Percentiles rank a stretch among this genome's conserved stretches.
Conservation (phyloP, 2,888 invertebrate species). For the Nasonia oneida region DNA sequence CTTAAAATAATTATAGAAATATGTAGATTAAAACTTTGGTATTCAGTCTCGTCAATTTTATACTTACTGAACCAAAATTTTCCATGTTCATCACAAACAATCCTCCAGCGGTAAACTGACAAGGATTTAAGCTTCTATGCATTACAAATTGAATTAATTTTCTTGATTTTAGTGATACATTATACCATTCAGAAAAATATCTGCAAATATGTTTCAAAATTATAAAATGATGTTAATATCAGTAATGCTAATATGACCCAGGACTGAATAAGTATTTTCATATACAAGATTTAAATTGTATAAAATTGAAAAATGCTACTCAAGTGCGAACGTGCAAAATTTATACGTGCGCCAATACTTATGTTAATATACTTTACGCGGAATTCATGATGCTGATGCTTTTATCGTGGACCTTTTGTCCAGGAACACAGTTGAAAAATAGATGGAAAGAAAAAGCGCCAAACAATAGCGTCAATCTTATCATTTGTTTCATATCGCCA, state of each 20-base stretch:
- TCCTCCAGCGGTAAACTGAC: background rate
- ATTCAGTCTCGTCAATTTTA: background rate
- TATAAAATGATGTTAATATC: background rate
- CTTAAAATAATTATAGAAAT: background rate
- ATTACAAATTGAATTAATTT: constrained; percentile 11
- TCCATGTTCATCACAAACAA: background rate
- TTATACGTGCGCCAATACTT: background rate
- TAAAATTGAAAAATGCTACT: no score
- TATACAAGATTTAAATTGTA: no score
- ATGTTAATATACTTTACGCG: background rate
- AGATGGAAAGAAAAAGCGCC: background rate
- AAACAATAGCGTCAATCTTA: background rate
- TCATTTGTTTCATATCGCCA: background rate
- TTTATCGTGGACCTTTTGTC: background rate
- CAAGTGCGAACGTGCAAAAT: background rate
- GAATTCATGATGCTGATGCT: background rate
- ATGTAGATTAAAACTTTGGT: background rate
- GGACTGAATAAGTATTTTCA: background rate
- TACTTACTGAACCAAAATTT: constrained; percentile 1
- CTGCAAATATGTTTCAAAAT: background rate
- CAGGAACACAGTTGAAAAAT: constrained; percentile 7
- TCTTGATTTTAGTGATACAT: background rate
- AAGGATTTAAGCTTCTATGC: background rate
- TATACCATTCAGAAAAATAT: constrained; percentile 19
- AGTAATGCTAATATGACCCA: background rate